These are phyloP conservation scores for Epicampocera succincta DNA, from an alignment of 2,888 invertebrate genomes.

Conservation along the genomic window DNA sequence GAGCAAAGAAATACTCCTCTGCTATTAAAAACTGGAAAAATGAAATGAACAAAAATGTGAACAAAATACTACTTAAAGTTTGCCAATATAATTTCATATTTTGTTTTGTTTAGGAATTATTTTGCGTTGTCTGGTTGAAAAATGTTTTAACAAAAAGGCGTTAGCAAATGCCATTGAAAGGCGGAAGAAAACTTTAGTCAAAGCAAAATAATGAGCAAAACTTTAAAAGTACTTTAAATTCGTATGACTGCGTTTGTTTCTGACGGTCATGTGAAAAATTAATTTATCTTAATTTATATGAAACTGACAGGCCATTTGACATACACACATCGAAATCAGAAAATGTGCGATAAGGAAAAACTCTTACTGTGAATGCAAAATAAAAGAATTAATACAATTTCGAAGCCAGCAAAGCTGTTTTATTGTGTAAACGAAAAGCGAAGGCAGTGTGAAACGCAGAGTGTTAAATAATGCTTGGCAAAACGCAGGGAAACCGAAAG, in stretches of 20 bases:
- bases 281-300: conserved; percentile 65
- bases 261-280: conserved; percentile 66
- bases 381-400: too few relatives aligned
- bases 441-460: too few relatives aligned
- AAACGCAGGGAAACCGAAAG: too few relatives aligned
- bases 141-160: conserved; percentile 59
- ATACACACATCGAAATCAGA: conserved; percentile 1
- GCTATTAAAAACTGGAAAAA: conserved; percentile 21
- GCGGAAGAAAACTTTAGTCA: conserved; percentile 11
- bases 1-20: conserved; percentile 22
- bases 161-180: conserved; percentile 41
- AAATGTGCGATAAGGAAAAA: conserved; percentile 3
- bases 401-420: too few relatives aligned
- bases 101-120: conserved; percentile 50
- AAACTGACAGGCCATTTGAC: conserved; percentile 33
- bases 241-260: conserved; percentile 60
- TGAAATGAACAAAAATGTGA: not conserved
- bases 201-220: conserved; percentile 40
- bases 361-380: too few relatives aligned
- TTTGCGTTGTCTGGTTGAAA: conserved; percentile 44
- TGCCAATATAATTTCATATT: conserved; percentile 64
- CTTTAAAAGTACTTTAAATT: conserved; percentile 61
- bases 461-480: too few relatives aligned
- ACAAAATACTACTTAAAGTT: conserved; percentile 60
- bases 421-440: too few relatives aligned